Evolutionary conservation across 1,140 invertebrate genomes (phyloP).

Genomic region (Drosophila rhopaloa): DNA sequence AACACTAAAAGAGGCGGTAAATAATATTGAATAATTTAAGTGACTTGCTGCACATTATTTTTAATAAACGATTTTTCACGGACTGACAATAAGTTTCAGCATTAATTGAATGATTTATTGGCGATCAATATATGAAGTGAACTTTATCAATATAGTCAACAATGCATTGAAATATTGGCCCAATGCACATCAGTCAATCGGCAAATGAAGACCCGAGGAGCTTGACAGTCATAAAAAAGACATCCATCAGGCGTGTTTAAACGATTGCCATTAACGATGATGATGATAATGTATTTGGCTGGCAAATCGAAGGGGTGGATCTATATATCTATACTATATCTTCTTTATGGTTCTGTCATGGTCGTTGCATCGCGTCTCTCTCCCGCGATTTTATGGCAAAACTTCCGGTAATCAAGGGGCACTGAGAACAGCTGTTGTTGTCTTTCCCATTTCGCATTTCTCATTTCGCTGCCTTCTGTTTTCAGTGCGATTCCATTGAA

Average conservation of each 20-base stretch:
- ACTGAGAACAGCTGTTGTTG: conserved; percentile 23
- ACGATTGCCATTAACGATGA: conserved; percentile 41
- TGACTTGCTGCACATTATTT: too few relatives aligned
- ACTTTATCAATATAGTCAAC: not conserved
- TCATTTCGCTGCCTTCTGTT: conserved; percentile 3
- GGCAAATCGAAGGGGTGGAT: conserved; percentile 2
- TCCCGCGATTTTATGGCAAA: conserved; percentile 48
- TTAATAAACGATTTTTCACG: not conserved
- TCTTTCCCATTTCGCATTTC: conserved; percentile 10
- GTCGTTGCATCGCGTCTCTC: conserved; percentile 11
- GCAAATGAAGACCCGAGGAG: conserved; percentile 3
- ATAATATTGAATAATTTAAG: not conserved
- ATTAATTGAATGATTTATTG: conserved; percentile 2
- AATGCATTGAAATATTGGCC: conserved; percentile 5
- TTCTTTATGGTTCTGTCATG: conserved; percentile 50
- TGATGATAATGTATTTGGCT: conserved; percentile 1
- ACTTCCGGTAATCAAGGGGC: conserved; percentile 64
- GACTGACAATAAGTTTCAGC: not conserved
- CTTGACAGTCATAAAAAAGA: conserved; percentile 54
- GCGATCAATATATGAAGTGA: not conserved
- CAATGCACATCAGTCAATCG: conserved; percentile 4
- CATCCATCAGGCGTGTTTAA: conserved; percentile 57
- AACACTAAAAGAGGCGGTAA: not conserved
- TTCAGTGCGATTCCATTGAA: conserved; percentile 14
- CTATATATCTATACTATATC: conserved; percentile 11